A percentile compares a stretch with the other conserved stretches of the same genome.
Evolutionary conservation across 2,797 vertebrate genomes (phyloP).

Genomic region (Gambelia wislizenii): DNA sequence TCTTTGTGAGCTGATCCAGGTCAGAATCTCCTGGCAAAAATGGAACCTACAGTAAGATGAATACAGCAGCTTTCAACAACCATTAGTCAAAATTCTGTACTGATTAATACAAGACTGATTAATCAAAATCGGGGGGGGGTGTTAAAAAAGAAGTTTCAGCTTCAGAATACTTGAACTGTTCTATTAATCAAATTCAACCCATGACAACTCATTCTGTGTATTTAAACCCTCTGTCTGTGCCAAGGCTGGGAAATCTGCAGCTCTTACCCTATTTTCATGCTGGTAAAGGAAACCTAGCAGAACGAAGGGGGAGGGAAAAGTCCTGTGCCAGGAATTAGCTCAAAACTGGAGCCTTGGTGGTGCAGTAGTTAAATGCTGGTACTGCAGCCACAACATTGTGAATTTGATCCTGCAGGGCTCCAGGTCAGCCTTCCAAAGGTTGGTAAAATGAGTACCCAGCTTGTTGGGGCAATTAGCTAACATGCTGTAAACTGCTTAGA

Average conservation of each 20-base stretch:
- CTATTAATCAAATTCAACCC: not conserved
- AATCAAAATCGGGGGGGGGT: too few relatives aligned
- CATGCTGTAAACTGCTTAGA: too few relatives aligned
- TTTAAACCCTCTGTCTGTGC: not conserved
- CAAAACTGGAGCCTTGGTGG: too few relatives aligned
- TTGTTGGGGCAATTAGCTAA: too few relatives aligned
- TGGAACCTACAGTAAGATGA: constrained; percentile 84
- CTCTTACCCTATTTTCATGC: not conserved
- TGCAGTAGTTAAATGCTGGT: too few relatives aligned
- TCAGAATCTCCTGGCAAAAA: constrained; percentile 98
- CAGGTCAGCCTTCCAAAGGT: too few relatives aligned
- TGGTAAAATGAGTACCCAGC: too few relatives aligned
- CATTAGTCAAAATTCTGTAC: not conserved
- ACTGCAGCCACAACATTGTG: too few relatives aligned
- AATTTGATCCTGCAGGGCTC: too few relatives aligned
- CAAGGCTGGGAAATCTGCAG: not conserved
- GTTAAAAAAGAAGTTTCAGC: not conserved
- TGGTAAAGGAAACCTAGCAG: not conserved
- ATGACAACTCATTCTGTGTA: not conserved
- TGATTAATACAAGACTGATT: too few relatives aligned
- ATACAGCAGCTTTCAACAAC: not conserved
- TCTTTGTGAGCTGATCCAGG: constrained; percentile 95
- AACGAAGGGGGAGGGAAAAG: not conserved
- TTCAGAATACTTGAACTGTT: not conserved
- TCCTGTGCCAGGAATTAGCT: not conserved